Conservation (phyloP, 2,797 vertebrate genomes). For the Tenualosa ilisha region DNA sequence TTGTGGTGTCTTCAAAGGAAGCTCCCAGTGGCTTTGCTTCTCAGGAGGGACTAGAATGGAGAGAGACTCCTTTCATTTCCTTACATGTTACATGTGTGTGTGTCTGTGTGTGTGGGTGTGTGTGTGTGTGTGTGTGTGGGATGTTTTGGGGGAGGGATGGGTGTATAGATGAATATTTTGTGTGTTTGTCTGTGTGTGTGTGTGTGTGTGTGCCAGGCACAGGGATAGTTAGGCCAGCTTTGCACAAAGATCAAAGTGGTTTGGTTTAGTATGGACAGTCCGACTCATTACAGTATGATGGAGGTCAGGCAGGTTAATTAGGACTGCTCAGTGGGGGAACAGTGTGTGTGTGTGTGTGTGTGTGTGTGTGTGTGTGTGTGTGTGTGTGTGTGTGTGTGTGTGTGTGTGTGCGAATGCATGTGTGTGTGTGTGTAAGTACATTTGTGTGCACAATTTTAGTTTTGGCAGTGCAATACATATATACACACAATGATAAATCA, state of each 20-base stretch:
- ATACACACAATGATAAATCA: constrained; percentile 61
- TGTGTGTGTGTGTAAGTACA: not conserved
- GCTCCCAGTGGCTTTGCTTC: not conserved
- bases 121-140: not conserved
- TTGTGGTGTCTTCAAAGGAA: not conserved
- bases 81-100: not conserved
- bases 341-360: not conserved
- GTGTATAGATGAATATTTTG: no score
- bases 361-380: no score
- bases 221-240: not conserved
- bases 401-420: no score
- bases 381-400: no score
- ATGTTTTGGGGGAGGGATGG: no score
- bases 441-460: not conserved
- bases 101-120: constrained; percentile 5
- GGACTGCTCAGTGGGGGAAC: not conserved
- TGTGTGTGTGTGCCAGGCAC: no score
- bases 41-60: not conserved
- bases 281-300: not conserved
- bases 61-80: not conserved
- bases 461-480: constrained; percentile 20
- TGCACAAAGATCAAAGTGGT: not conserved
- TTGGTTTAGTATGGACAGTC: not conserved
- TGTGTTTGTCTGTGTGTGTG: no score
- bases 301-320: constrained; percentile 1